phyloP scores from a whole-genome alignment of 2,797 vertebrate species.

The Luscinia megarhynchos region DNA sequence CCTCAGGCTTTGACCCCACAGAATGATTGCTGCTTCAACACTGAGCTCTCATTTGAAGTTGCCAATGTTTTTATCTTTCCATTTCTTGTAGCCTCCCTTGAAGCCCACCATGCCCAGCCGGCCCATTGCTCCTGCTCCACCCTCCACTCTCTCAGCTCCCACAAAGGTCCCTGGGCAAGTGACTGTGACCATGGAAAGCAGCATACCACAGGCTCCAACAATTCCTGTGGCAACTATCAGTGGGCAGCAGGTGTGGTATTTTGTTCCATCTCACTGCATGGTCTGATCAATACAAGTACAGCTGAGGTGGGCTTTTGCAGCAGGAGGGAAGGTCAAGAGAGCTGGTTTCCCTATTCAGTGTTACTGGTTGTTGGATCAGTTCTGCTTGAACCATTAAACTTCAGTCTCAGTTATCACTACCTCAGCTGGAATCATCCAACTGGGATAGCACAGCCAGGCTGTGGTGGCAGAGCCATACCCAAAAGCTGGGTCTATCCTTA shows the following conservation, averaged over 20 bases:
- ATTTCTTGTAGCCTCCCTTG: constrained; percentile 84
- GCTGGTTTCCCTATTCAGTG: not conserved
- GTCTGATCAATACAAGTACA: not conserved
- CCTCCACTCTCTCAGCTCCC: constrained; percentile 87
- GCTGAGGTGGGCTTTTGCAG: not conserved
- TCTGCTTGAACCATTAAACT: not conserved
- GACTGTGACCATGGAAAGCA: constrained; percentile 94
- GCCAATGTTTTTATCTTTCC: not conserved
- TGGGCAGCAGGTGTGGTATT: constrained; percentile 89
- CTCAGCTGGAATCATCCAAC: not conserved
- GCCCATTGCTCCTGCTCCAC: constrained; percentile 96
- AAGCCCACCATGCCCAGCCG: constrained; percentile 94
- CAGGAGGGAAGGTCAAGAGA: not conserved
- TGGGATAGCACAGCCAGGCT: not conserved
- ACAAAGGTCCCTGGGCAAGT: constrained; percentile 94
- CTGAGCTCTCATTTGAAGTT: not conserved
- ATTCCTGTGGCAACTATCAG: constrained; percentile 99
- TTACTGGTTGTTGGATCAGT: not conserved
- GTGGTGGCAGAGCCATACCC: not conserved
- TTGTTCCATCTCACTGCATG: not conserved
- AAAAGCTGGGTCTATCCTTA: not conserved
- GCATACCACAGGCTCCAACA: constrained; percentile 88
- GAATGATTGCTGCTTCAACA: not conserved
- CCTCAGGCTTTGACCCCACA: not conserved
- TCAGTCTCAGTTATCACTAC: not conserved